A percentile compares a stretch with the other conserved stretches of the same genome.
These are phyloP conservation scores for Sinocyclocheilus grahami DNA, from an alignment of 2,113 vertebrate genomes.

Conservation along the genomic window DNA sequence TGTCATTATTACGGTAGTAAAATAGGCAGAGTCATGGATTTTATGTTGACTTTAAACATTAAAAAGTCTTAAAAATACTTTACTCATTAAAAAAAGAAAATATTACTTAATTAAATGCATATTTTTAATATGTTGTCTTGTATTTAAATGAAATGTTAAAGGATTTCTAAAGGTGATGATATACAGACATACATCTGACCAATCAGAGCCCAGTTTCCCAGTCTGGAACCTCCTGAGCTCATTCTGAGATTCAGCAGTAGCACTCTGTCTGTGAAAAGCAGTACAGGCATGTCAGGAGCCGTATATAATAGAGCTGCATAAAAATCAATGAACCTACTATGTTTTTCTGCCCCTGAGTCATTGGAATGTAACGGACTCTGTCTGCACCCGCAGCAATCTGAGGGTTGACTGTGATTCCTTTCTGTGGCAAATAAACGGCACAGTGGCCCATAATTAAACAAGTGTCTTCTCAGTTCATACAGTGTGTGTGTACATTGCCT, in stretches of 20 bases:
- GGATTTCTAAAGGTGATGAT: not conserved
- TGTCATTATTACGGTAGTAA: no score
- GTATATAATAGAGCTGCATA: slow-evolving; percentile 26
- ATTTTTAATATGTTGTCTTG: no score
- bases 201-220: not conserved
- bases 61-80: no score
- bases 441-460: slow-evolving; percentile 35
- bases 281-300: not conserved
- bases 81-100: no score
- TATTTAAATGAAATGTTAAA: no score
- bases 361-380: slow-evolving; percentile 11
- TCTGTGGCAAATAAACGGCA: not conserved
- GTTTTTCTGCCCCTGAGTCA: slow-evolving; percentile 13
- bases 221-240: not conserved
- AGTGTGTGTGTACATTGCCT: not conserved
- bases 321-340: slow-evolving; percentile 21
- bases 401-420: slow-evolving; percentile 21
- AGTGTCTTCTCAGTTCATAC: not conserved
- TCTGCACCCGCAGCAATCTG: not conserved
- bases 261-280: slow-evolving; percentile 36
- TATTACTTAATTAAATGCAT: no score
- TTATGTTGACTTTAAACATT: no score
- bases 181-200: not conserved
- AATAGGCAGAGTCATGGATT: no score
- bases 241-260: not conserved